Evolutionary conservation across 2,113 vertebrate species (phyloP).

Genomic region (Carassius auratus): DNA sequence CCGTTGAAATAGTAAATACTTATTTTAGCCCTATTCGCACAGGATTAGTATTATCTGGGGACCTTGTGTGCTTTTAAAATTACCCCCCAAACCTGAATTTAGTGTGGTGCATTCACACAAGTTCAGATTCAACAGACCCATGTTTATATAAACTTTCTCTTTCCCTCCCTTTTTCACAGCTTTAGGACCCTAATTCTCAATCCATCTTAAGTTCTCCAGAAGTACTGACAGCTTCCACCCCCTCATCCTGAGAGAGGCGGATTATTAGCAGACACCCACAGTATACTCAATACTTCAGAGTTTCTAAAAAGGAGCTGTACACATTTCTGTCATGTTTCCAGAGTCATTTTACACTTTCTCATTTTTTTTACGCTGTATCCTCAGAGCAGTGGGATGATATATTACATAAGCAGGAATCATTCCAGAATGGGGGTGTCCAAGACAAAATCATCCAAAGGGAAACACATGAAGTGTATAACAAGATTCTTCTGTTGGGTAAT

Average conservation of each 20-base stretch:
- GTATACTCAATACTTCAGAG: not conserved
- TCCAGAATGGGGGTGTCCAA: conserved; percentile 11
- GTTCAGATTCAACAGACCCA: not conserved
- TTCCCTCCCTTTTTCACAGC: not conserved
- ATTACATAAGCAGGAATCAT: conserved; percentile 3
- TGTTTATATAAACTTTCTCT: not conserved
- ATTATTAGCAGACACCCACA: not conserved
- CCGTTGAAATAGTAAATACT: too few relatives aligned
- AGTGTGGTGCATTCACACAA: not conserved
- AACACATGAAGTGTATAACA: not conserved
- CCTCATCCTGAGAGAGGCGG: not conserved
- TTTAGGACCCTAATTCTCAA: not conserved
- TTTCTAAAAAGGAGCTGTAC: not conserved
- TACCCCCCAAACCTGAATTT: too few relatives aligned
- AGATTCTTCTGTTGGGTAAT: conserved; percentile 25
- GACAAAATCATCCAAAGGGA: not conserved
- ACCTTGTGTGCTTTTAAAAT: too few relatives aligned
- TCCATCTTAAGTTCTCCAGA: not conserved
- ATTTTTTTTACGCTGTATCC: not conserved
- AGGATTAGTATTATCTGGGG: too few relatives aligned
- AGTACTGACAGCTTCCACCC: not conserved
- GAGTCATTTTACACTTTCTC: not conserved
- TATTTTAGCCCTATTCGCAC: too few relatives aligned
- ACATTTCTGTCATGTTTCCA: not conserved
- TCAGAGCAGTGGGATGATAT: conserved; percentile 12